These are phyloP conservation scores for Saimiri boliviensis DNA, from an alignment of 2,113 vertebrate species.

Conservation along the genomic window DNA sequence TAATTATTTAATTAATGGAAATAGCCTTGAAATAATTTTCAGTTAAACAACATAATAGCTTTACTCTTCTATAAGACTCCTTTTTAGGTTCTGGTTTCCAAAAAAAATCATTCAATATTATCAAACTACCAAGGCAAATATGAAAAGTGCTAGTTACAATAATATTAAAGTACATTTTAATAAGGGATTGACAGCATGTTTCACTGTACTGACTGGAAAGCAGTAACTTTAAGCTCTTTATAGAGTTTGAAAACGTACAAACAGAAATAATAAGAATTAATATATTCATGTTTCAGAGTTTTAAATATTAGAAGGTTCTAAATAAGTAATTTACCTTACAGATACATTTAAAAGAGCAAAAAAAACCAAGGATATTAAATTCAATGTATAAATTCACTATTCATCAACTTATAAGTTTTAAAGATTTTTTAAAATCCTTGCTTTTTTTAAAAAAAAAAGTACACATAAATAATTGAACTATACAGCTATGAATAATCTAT, in stretches of 20 bases:
- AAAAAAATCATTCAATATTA: not conserved
- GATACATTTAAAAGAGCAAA: constrained; percentile 12
- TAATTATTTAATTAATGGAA: constrained; percentile 49
- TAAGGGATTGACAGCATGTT: not conserved
- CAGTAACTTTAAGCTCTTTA: not conserved
- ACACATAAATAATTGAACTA: not conserved
- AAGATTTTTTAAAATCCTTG: constrained; percentile 19
- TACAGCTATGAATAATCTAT: not conserved
- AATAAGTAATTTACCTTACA: not conserved
- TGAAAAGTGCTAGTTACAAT: not conserved
- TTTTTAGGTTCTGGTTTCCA: constrained; percentile 17
- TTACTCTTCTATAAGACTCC: not conserved
- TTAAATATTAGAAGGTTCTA: not conserved
- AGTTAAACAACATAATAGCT: constrained; percentile 6
- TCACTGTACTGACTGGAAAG: not conserved
- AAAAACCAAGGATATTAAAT: not conserved
- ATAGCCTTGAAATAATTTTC: constrained; percentile 37
- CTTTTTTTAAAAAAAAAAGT: not conserved
- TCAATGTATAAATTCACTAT: constrained; percentile 22
- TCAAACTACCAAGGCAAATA: not conserved
- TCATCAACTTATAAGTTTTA: not conserved
- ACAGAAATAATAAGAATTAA: constrained; percentile 24
- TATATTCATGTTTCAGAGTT: not conserved
- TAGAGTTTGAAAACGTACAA: not conserved
- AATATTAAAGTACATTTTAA: constrained; percentile 2